Evolutionary conservation across 2,797 vertebrate species (phyloP).

Genomic region (Oreortyx pictus): DNA sequence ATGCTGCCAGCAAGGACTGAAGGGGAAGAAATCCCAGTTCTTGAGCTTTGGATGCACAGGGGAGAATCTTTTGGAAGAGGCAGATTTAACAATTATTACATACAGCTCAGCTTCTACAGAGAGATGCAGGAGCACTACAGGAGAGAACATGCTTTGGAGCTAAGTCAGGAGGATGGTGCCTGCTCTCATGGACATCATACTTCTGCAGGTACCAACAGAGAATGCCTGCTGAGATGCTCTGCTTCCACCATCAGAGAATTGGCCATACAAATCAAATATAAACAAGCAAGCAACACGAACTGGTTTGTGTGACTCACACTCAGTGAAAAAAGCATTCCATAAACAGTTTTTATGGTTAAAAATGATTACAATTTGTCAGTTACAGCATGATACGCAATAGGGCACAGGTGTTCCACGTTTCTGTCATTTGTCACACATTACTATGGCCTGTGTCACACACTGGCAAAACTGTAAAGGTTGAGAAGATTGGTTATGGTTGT

Average conservation of each 20-base stretch:
- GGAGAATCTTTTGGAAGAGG: background rate
- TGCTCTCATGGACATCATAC: background rate
- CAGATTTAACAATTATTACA: background rate
- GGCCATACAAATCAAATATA: background rate
- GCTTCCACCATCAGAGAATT: background rate
- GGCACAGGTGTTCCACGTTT: conserved; percentile 55
- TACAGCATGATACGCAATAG: background rate
- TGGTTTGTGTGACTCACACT: background rate
- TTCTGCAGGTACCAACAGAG: background rate
- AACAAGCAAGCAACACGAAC: conserved; percentile 10
- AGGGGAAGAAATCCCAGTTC: background rate
- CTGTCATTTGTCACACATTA: conserved; percentile 69
- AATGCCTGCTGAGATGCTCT: background rate
- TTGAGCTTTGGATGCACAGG: background rate
- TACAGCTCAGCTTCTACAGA: background rate
- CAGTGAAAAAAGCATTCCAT: background rate
- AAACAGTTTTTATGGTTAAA: conserved; percentile 49
- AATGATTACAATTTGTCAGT: background rate
- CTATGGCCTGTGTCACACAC: conserved; percentile 36
- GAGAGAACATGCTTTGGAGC: background rate
- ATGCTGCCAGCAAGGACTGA: background rate
- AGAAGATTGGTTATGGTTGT: conserved; percentile 11
- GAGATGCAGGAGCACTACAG: background rate
- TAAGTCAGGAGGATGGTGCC: background rate
- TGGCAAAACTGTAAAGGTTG: conserved; percentile 41